A percentile compares a stretch with the other conserved stretches of the same genome.
phyloP scores from a whole-genome alignment of 2,113 vertebrate genomes.

The Ellobius talpinus region DNA sequence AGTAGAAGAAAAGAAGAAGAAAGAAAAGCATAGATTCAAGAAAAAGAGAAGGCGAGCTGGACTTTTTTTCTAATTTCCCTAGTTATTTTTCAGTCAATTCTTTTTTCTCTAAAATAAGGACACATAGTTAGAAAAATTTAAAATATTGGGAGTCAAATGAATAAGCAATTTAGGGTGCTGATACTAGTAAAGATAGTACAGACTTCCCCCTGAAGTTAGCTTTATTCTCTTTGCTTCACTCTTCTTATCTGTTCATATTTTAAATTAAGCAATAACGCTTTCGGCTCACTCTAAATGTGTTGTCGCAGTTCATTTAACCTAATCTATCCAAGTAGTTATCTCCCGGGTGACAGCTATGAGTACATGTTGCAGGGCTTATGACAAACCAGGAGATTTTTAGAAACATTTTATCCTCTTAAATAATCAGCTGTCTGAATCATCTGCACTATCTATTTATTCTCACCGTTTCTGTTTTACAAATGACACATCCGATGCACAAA shows the following conservation, averaged over 20 bases:
- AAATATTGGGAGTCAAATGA: background rate
- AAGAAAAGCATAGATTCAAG: background rate
- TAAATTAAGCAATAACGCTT: background rate
- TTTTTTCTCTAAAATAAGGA: background rate
- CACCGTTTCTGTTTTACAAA: background rate
- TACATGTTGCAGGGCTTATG: background rate
- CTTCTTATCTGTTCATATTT: background rate
- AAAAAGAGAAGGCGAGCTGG: background rate
- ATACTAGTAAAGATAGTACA: background rate
- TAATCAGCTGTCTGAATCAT: background rate
- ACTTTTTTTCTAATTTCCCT: background rate
- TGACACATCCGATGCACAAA: background rate
- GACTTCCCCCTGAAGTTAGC: background rate
- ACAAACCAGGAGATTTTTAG: background rate
- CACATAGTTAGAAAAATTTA: background rate
- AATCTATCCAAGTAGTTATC: conserved; percentile 13
- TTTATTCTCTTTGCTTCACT: conserved; percentile 1
- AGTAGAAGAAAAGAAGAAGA: background rate
- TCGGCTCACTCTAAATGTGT: background rate
- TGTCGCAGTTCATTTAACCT: background rate
- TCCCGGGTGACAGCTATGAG: background rate
- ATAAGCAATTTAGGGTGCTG: background rate
- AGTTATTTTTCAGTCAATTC: background rate
- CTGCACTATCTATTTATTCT: background rate
- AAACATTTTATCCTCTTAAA: background rate